These are phyloP conservation scores for Actenoides hombroni DNA, from an alignment of 2,113 vertebrate species.

Conservation along the genomic window DNA sequence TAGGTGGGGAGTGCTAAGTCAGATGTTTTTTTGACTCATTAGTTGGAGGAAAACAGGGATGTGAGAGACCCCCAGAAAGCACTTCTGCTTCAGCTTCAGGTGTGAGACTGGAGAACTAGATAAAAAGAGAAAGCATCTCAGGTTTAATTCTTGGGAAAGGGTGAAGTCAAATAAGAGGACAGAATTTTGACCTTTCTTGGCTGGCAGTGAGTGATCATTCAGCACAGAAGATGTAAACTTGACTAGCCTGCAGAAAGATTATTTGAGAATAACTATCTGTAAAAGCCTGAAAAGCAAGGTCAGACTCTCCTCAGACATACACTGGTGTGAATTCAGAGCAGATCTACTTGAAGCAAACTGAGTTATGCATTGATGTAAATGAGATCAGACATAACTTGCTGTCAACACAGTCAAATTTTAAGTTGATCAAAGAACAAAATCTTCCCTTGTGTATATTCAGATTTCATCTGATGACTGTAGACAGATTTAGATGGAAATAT, in stretches of 20 bases:
- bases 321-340: neutral
- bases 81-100: neutral
- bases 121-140: neutral
- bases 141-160: neutral
- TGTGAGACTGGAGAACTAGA: neutral
- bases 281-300: neutral
- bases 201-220: neutral
- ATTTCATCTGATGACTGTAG: constrained; percentile 26
- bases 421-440: constrained; percentile 49
- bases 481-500: constrained; percentile 30
- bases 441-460: constrained; percentile 1
- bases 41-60: neutral
- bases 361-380: constrained; percentile 32
- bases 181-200: neutral
- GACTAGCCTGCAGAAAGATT: constrained; percentile 15
- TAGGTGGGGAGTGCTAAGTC: neutral
- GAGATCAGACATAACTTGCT: constrained; percentile 31
- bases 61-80: neutral
- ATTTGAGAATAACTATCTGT: neutral
- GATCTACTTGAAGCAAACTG: neutral
- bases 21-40: neutral
- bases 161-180: neutral
- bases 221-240: neutral
- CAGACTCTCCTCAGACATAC: neutral
- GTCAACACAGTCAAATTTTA: constrained; percentile 52